Percentiles rank a stretch among this genome's conserved stretches.
phyloP scores from a whole-genome alignment of 2,888 invertebrate species.

The Caenorhabditis wallacei region DNA sequence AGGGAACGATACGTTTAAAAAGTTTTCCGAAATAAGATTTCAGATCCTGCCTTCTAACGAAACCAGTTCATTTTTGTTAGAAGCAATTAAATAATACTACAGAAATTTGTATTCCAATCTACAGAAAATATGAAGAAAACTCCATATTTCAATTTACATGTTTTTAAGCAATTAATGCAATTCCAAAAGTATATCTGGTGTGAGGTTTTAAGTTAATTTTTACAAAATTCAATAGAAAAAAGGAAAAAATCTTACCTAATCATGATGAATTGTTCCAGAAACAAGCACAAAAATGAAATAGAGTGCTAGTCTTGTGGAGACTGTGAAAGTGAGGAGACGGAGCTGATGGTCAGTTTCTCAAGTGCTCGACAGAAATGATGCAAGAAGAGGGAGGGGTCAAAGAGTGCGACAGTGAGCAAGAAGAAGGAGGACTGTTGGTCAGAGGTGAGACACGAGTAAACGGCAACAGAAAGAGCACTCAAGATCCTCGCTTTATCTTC shows the following conservation, averaged over 20 bases:
- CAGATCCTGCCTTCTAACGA: too few species aligned
- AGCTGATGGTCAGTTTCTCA: constrained; percentile 57
- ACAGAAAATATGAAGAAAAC: too few species aligned
- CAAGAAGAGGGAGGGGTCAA: constrained; percentile 38
- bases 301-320: constrained; percentile 41
- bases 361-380: constrained; percentile 56
- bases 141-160: neutral
- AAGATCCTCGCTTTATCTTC: constrained; percentile 64
- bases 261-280: constrained; percentile 50
- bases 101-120: too few species aligned
- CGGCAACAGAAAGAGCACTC: constrained; percentile 53
- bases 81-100: too few species aligned
- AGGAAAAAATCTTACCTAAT: constrained; percentile 42
- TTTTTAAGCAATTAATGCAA: neutral
- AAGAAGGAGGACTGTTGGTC: constrained; percentile 14
- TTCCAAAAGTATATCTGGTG: neutral
- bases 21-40: too few species aligned
- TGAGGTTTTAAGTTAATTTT: neutral
- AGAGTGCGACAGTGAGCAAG: constrained; percentile 35
- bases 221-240: neutral
- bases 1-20: too few species aligned
- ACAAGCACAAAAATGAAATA: constrained; percentile 38
- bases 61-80: too few species aligned
- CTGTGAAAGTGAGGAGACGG: constrained; percentile 35
- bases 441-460: constrained; percentile 39